These are phyloP conservation scores for Onthophagus sagittarius DNA, from an alignment of 2,888 invertebrate genomes.

Conservation along the genomic window DNA sequence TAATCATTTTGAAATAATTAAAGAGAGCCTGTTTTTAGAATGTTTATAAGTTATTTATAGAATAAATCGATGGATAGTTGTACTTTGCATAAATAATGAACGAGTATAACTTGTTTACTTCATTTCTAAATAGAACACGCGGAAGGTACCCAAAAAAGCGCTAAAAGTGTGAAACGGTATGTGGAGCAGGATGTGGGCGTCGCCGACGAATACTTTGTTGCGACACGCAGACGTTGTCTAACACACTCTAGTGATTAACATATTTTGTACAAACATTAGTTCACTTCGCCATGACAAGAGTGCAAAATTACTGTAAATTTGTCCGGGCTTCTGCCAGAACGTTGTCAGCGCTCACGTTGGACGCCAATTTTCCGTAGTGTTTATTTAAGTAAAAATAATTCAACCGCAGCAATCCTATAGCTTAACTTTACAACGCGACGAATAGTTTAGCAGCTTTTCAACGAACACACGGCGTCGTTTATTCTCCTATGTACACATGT, in stretches of 20 bases:
- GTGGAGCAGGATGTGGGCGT: background rate
- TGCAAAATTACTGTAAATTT: constrained; percentile 12
- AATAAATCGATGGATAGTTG: background rate
- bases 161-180: background rate
- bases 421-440: constrained; percentile 3
- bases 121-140: background rate
- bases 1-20: constrained; percentile 16
- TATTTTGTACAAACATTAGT: constrained; percentile 11
- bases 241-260: constrained; percentile 10
- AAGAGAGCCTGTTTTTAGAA: background rate
- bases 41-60: background rate
- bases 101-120: background rate
- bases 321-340: constrained; percentile 3
- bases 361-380: constrained; percentile 7
- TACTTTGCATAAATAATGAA: background rate
- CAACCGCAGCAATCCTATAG: background rate
- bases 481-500: background rate
- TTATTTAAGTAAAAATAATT: constrained; percentile 9
- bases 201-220: background rate
- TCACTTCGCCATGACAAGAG: constrained; percentile 4
- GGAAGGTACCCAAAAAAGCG: background rate
- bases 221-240: constrained; percentile 6
- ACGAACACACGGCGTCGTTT: background rate
- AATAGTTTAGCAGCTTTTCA: background rate
- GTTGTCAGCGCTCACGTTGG: constrained; percentile 3